phyloP scores from a whole-genome alignment of 2,888 invertebrate genomes.

The Caenorhabditis macrosperma region DNA sequence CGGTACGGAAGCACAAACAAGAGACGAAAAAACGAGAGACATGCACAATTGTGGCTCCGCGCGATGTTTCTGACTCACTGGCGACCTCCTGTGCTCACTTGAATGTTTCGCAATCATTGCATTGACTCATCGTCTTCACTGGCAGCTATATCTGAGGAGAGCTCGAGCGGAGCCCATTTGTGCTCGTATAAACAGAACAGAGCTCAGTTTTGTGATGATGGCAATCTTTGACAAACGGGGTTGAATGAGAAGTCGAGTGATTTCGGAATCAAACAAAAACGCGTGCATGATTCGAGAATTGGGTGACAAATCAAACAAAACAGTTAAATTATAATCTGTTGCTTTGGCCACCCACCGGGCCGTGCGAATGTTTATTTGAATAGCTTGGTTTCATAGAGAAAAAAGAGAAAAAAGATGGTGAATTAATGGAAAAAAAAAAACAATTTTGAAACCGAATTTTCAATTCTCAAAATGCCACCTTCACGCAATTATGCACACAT shows the following conservation, averaged over 20 bases:
- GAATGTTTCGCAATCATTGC: constrained; percentile 9
- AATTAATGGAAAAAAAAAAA: neutral
- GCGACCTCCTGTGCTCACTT: constrained; percentile 15
- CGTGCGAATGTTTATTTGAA: constrained; percentile 30
- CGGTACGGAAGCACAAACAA: constrained; percentile 26
- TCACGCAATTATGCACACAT: constrained; percentile 23
- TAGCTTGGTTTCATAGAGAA: constrained; percentile 18
- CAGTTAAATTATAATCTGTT: constrained; percentile 25
- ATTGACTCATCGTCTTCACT: neutral
- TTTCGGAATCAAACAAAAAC: constrained; percentile 23
- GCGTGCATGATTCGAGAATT: constrained; percentile 15
- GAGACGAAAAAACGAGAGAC: constrained; percentile 14
- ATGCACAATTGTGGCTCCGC: constrained; percentile 13
- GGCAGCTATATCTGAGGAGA: constrained; percentile 3
- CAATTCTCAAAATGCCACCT: neutral
- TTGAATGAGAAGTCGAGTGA: constrained; percentile 11
- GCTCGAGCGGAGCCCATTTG: neutral
- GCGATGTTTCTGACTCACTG: constrained; percentile 12
- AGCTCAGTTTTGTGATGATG: neutral
- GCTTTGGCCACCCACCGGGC: constrained; percentile 7
- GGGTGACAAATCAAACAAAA: constrained; percentile 42
- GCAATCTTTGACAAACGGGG: neutral
- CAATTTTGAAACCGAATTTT: neutral
- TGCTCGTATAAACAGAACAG: constrained; percentile 3
- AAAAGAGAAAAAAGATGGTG: constrained; percentile 3